Conservation (phyloP, 2,797 vertebrate species). For the Pristis pectinata region DNA sequence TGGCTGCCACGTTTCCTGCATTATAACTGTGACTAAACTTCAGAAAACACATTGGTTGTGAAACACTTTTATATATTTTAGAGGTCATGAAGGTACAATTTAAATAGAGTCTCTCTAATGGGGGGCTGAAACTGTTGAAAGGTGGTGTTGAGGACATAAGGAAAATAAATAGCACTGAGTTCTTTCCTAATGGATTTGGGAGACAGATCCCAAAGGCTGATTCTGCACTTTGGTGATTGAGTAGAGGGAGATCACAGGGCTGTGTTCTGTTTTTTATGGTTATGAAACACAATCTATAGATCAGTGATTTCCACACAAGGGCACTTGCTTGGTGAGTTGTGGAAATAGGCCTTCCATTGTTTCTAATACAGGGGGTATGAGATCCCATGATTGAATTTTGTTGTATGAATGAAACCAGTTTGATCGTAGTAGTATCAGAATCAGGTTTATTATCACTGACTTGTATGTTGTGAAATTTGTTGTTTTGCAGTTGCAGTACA, state of each 20-base stretch:
- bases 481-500: no score
- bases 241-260: not conserved
- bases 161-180: not conserved
- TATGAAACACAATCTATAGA: no score
- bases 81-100: not conserved
- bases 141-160: not conserved
- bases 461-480: no score
- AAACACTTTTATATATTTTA: not conserved
- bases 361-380: not conserved
- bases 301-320: not conserved
- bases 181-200: not conserved
- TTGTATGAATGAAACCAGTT: no score
- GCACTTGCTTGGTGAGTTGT: not conserved
- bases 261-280: not conserved
- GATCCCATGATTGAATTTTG: not conserved
- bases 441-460: no score
- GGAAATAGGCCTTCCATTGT: not conserved
- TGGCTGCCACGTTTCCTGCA: not conserved
- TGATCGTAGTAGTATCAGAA: no score
- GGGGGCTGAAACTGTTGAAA: not conserved
- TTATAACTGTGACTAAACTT: not conserved
- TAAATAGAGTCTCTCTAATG: not conserved
- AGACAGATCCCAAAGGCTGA: not conserved
- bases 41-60: not conserved
- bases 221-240: not conserved